Percentiles rank a stretch among this genome's conserved stretches.
These are phyloP conservation scores for Caenorhabditis sinica DNA, from an alignment of 2,888 invertebrate species.

Conservation along the genomic window DNA sequence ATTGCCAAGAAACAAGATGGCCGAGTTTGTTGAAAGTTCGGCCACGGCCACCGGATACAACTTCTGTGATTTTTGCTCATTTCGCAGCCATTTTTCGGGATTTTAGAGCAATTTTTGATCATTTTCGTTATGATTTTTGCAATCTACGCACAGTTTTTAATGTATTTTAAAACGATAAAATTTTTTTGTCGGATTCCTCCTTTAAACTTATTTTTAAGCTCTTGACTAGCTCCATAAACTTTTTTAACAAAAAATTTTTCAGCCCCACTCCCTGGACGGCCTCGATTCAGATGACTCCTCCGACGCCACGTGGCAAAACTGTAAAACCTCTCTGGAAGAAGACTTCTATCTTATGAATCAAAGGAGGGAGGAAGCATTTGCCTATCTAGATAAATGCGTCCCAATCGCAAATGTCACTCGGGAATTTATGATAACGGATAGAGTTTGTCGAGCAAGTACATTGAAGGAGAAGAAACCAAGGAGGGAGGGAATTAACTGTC, in stretches of 20 bases:
- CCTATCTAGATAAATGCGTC: conserved; percentile 71
- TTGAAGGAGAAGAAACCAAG: conserved; percentile 49
- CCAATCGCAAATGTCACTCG: conserved; percentile 71
- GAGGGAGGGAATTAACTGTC: conserved; percentile 56
- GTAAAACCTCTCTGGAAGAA: conserved; percentile 29
- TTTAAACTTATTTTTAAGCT: not conserved
- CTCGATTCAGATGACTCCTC: conserved; percentile 52
- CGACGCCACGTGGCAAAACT: conserved; percentile 38
- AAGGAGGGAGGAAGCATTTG: conserved; percentile 62
- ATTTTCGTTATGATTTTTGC: no score
- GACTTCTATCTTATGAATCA: conserved; percentile 62
- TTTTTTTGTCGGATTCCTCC: no score
- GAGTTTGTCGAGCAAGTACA: conserved; percentile 56
- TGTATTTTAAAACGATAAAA: no score
- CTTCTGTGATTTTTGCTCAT: no score
- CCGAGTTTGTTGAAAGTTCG: no score
- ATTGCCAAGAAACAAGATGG: no score
- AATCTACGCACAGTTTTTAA: no score
- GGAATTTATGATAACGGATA: conserved; percentile 64
- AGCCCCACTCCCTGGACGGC: conserved; percentile 48
- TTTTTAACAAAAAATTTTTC: not conserved
- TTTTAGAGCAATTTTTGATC: no score
- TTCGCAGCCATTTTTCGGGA: no score
- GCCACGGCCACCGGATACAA: no score
- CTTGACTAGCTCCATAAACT: not conserved